Evolutionary conservation across 2,113 vertebrate genomes (phyloP).

Genomic region (Hepsetus odoe): DNA sequence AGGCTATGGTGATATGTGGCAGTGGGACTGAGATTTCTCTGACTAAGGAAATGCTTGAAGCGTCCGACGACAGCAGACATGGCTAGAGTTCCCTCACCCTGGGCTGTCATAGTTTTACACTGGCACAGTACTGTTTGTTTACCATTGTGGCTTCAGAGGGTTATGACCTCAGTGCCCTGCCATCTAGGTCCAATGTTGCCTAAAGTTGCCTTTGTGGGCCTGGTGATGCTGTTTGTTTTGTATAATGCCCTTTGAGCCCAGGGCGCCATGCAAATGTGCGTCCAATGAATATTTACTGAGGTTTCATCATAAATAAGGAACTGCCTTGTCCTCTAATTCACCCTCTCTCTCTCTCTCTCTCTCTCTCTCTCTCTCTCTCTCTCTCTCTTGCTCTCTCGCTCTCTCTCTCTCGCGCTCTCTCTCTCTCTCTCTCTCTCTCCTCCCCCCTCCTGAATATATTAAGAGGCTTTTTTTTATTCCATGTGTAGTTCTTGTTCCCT

Average conservation of each 20-base stretch:
- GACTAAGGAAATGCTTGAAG: not conserved
- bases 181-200: not conserved
- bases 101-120: not conserved
- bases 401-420: not conserved
- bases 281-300: constrained; percentile 12
- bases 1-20: not conserved
- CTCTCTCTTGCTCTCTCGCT: not conserved
- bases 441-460: not conserved
- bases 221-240: not conserved
- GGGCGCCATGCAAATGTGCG: not conserved
- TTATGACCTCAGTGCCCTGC: not conserved
- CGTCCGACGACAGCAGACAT: not conserved
- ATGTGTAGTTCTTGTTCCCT: not conserved
- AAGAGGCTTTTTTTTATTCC: not conserved
- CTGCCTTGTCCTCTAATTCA: constrained; percentile 35
- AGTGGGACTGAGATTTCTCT: not conserved
- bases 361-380: not conserved
- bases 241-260: not conserved
- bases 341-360: constrained; percentile 15
- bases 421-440: not conserved
- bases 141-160: not conserved
- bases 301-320: constrained; percentile 13
- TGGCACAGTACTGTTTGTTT: not conserved
- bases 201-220: not conserved
- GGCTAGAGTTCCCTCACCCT: not conserved